Evolutionary conservation across 2,113 vertebrate species (phyloP).

Genomic region (Aspidoscelis tigris): DNA sequence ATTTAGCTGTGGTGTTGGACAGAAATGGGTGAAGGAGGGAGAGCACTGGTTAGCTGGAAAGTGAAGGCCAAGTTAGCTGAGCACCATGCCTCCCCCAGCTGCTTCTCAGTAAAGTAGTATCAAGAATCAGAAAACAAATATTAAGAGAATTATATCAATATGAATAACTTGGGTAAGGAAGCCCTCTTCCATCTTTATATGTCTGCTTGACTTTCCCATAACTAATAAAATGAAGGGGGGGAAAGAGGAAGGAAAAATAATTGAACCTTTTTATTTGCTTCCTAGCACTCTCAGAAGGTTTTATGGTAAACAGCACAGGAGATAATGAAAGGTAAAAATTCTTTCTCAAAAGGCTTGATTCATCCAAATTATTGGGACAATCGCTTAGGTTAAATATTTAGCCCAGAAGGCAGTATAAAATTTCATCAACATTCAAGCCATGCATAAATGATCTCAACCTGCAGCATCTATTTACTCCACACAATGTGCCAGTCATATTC

Average conservation of each 20-base stretch:
- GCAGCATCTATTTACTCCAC: slow-evolving; percentile 71
- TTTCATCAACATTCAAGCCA: slow-evolving; percentile 75
- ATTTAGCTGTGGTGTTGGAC: too few species aligned
- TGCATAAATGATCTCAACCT: slow-evolving; percentile 71
- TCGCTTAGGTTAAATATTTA: slow-evolving; percentile 74
- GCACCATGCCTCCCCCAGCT: too few species aligned
- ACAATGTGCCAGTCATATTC: slow-evolving; percentile 70
- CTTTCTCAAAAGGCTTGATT: slow-evolving; percentile 70
- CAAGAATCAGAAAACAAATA: background rate
- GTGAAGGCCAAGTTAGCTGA: too few species aligned
- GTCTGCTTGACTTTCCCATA: slow-evolving; percentile 42
- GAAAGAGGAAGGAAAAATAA: slow-evolving; percentile 26
- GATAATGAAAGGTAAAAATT: slow-evolving; percentile 75
- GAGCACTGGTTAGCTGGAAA: too few species aligned
- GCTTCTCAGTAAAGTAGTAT: too few species aligned
- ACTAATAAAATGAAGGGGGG: slow-evolving; percentile 47
- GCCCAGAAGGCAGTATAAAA: slow-evolving; percentile 74
- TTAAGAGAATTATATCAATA: background rate
- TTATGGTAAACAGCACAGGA: slow-evolving; percentile 68
- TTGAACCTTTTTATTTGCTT: slow-evolving; percentile 55
- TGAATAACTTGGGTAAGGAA: background rate
- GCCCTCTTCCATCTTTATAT: slow-evolving; percentile 24
- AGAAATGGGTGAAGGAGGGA: too few species aligned
- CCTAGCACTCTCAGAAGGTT: slow-evolving; percentile 58
- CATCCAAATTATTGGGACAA: slow-evolving; percentile 73